Base-by-base conservation (phyloP, 2,888 invertebrate genomes). In the Cyaniris semiargus region DNA sequence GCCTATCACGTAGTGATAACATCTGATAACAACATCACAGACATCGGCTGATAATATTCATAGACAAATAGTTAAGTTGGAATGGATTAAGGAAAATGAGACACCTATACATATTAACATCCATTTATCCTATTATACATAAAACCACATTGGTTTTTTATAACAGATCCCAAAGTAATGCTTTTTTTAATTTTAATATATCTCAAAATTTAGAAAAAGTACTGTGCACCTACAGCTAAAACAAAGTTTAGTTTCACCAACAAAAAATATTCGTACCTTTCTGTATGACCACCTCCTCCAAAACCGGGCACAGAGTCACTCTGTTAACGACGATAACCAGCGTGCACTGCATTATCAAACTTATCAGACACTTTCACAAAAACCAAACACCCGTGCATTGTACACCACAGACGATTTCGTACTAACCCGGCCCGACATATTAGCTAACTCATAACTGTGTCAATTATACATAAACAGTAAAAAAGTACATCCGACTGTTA, bases 361-460 rank as follows among this genome's bases (percentile, higher is more conserved):
- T 83, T 78, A 77, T 76, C 75, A 38, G 27, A 72, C 44, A 38
- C 88, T 86, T 84, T 89, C 90, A 91, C 90, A 84, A 81, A 79
- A 82, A 87, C 83, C 85, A 84, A 85, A 88, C 87, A 86, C 82
- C 85, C 93, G 93, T 91, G 89, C 90, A 87, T 81, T 86, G 83
- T 87, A 86, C 83, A 84, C 86, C 88, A 89, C 85, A 84, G 89
- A 85, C 89, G 85, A 87, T 85, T 89, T 85, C 85, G 89, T 90
- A 94, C 94, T 93, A 92, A 90, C 85, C 89, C 85, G 89, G 88
- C 90, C 92, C 90, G 92, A 87, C 90, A 91, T 93, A 90, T 91
- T 89, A 89, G 83, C 76, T 78, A 78, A 66, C 27, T 66, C 66
- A 66, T 66, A 66, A 85, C 85, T 86, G 86, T 84, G 87, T 86